These are phyloP conservation scores for Anhinga anhinga DNA, from an alignment of 2,113 vertebrate genomes.

Conservation along the genomic window DNA sequence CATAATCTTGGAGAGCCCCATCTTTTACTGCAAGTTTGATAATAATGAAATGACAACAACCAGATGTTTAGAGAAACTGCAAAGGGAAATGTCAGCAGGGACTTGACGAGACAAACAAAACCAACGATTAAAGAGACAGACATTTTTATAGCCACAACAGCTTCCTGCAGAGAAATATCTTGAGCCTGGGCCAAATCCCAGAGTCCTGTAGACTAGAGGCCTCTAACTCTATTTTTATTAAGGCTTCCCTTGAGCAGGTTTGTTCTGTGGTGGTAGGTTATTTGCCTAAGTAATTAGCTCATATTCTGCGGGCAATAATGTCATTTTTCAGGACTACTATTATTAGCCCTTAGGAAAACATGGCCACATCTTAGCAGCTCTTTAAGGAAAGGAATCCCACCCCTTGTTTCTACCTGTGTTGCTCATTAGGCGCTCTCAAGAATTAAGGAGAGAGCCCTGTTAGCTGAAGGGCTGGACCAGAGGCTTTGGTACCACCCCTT, in stretches of 20 bases:
- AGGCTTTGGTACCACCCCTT: background rate
- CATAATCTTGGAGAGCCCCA: background rate
- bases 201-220: background rate
- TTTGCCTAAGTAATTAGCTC: background rate
- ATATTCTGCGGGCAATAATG: background rate
- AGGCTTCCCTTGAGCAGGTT: background rate
- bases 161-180: slow-evolving; percentile 1
- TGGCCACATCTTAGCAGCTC: background rate
- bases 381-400: background rate
- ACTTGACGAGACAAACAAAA: background rate
- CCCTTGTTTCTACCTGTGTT: background rate
- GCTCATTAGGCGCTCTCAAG: background rate
- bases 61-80: background rate
- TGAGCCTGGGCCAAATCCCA: background rate
- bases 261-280: background rate
- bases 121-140: background rate
- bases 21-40: background rate
- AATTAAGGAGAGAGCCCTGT: too few species aligned
- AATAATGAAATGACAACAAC: background rate
- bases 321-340: background rate
- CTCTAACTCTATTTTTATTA: background rate
- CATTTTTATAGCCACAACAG: background rate
- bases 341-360: background rate
- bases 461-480: background rate
- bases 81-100: background rate